phyloP scores from a whole-genome alignment of 2,888 invertebrate genomes.

The Drosophila imparisetae region DNA sequence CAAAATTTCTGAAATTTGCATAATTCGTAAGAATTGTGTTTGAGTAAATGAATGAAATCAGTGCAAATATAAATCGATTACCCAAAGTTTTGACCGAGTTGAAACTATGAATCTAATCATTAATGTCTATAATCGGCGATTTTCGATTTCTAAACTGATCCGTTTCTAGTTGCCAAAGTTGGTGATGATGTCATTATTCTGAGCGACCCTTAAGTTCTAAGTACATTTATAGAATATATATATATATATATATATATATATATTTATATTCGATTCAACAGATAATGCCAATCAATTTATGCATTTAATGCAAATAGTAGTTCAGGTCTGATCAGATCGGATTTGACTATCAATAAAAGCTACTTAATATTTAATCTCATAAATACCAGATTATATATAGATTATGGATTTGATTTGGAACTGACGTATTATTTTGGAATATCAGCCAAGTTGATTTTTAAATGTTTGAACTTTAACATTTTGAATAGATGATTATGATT shows the following conservation, averaged over 20 bases:
- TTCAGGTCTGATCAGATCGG: no score
- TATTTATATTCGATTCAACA: background rate
- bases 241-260: background rate
- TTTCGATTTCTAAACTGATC: background rate
- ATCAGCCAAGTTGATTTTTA: background rate
- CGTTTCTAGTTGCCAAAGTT: background rate
- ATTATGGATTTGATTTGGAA: background rate
- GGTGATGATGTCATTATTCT: background rate
- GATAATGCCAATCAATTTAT: background rate
- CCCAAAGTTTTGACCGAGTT: background rate
- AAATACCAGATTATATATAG: background rate
- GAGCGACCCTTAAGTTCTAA: background rate
- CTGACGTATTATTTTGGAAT: background rate
- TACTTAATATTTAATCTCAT: background rate
- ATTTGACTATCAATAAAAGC: no score
- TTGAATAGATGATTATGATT: background rate
- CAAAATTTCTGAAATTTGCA: background rate
- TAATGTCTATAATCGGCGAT: background rate
- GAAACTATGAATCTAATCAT: background rate
- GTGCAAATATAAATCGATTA: background rate
- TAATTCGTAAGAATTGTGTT: background rate
- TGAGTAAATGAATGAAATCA: background rate
- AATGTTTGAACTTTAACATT: background rate
- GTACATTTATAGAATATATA: background rate
- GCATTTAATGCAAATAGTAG: background rate